Percentiles rank a stretch among this genome's conserved stretches.
These are phyloP conservation scores for Callochromis pleurospilus DNA, from an alignment of 2,113 vertebrate genomes.

Conservation along the genomic window DNA sequence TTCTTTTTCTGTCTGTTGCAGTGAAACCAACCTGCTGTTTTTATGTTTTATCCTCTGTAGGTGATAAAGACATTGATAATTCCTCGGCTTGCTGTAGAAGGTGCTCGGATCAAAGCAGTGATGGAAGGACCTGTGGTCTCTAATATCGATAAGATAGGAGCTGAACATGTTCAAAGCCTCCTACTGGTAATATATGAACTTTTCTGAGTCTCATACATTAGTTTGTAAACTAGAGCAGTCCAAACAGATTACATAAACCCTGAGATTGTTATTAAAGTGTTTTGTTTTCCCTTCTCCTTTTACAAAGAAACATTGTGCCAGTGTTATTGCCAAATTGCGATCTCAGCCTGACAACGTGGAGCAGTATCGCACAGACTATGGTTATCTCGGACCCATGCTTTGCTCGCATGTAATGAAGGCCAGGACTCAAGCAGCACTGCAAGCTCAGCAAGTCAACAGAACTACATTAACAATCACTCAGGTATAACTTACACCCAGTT, in stretches of 20 bases:
- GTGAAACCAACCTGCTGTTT: neutral
- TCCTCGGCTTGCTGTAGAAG: slow-evolving; percentile 81
- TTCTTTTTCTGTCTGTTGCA: neutral
- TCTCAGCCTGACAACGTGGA: slow-evolving; percentile 81
- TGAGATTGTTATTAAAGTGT: neutral
- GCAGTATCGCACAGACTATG: slow-evolving; percentile 82
- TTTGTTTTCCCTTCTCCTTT: neutral
- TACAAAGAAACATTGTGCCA: slow-evolving; percentile 86
- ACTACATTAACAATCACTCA: slow-evolving; percentile 93
- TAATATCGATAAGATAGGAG: slow-evolving; percentile 89
- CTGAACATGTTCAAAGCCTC: slow-evolving; percentile 87
- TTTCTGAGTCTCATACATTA: neutral
- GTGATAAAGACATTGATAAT: slow-evolving; percentile 90
- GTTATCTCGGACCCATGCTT: slow-evolving; percentile 82
- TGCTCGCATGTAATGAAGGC: slow-evolving; percentile 89
- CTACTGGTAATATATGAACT: slow-evolving; percentile 72
- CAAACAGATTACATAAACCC: neutral
- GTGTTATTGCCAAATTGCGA: slow-evolving; percentile 84
- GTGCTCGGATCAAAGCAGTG: slow-evolving; percentile 80
- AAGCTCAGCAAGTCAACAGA: slow-evolving; percentile 89
- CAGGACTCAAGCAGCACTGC: slow-evolving; percentile 83
- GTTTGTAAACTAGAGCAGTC: neutral
- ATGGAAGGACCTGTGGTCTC: slow-evolving; percentile 85
- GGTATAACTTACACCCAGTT: slow-evolving; percentile 47
- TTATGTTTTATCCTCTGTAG: slow-evolving; percentile 45